phyloP scores from a whole-genome alignment of 2,888 invertebrate genomes.

The Altica lythri region DNA sequence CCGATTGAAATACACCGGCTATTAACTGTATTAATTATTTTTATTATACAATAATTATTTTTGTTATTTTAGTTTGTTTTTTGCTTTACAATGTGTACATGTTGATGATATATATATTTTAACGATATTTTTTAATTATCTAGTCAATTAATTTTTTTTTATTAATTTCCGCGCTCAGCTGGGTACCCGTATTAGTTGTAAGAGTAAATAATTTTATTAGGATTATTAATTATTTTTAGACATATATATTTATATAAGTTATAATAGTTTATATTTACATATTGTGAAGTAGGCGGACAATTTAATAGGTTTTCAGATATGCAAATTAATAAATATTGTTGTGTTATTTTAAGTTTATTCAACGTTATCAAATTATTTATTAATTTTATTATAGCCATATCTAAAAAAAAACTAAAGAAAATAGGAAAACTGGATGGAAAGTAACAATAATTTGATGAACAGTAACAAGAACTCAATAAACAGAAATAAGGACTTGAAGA shows the following conservation, averaged over 20 bases:
- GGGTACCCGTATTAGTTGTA: conserved; percentile 25
- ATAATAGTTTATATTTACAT: not conserved
- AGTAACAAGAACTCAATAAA: too few relatives aligned
- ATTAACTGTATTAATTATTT: not conserved
- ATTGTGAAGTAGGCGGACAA: conserved; percentile 10
- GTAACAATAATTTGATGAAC: too few relatives aligned
- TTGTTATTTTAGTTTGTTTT: not conserved
- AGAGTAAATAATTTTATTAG: conserved; percentile 26
- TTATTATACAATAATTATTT: not conserved
- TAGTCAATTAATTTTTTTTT: conserved; percentile 21
- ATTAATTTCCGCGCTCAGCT: conserved; percentile 24
- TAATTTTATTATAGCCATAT: too few relatives aligned
- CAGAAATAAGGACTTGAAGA: too few relatives aligned
- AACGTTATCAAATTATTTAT: too few relatives aligned
- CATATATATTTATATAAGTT: conserved; percentile 7
- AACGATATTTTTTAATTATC: conserved; percentile 25
- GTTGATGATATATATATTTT: not conserved
- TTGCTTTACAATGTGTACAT: not conserved
- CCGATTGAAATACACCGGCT: conserved; percentile 5
- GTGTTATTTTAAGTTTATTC: too few relatives aligned
- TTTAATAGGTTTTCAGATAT: conserved; percentile 1
- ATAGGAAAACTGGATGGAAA: too few relatives aligned
- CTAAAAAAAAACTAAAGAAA: too few relatives aligned
- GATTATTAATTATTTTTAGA: conserved; percentile 20
- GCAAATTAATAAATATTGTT: too few relatives aligned